Percentiles rank a stretch among this genome's conserved stretches.
Conservation (phyloP, 1,140 invertebrate species). For the Brachionus sp. region DNA sequence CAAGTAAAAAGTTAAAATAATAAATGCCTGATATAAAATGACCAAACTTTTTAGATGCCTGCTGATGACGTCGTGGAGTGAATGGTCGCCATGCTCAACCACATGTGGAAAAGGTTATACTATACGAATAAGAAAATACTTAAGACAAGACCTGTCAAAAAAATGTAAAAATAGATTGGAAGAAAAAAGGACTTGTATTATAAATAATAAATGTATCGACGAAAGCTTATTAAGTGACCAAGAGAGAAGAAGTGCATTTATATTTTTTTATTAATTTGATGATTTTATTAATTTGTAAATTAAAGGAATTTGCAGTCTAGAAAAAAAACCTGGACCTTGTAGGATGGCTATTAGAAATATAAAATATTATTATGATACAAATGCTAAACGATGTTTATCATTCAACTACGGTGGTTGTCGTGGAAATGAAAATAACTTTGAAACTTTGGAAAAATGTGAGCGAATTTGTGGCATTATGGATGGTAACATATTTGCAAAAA, state of each 20-base stretch:
- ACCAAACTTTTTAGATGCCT: background rate
- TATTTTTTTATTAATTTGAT: background rate
- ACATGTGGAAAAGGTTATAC: constrained; percentile 80
- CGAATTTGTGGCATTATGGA: constrained; percentile 1
- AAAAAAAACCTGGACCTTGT: constrained; percentile 46
- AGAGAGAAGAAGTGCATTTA: background rate
- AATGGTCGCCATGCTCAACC: constrained; percentile 77
- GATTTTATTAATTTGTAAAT: background rate
- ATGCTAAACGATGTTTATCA: constrained; percentile 52
- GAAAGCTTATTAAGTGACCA: background rate
- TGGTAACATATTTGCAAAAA: background rate
- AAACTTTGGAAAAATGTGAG: constrained; percentile 12
- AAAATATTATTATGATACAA: constrained; percentile 47
- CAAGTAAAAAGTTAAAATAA: background rate
- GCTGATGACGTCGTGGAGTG: constrained; percentile 61
- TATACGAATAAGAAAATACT: constrained; percentile 67
- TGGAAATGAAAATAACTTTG: constrained; percentile 54
- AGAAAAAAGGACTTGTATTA: constrained; percentile 31
- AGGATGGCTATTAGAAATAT: constrained; percentile 21
- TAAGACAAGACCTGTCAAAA: background rate
- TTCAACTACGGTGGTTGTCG: constrained; percentile 58
- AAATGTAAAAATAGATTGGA: background rate
- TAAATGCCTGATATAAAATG: background rate
- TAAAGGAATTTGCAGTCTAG: constrained; percentile 46
- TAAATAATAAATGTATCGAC: background rate